These are phyloP conservation scores for Dipodomys merriami DNA, from an alignment of 2,113 vertebrate species.

Conservation along the genomic window DNA sequence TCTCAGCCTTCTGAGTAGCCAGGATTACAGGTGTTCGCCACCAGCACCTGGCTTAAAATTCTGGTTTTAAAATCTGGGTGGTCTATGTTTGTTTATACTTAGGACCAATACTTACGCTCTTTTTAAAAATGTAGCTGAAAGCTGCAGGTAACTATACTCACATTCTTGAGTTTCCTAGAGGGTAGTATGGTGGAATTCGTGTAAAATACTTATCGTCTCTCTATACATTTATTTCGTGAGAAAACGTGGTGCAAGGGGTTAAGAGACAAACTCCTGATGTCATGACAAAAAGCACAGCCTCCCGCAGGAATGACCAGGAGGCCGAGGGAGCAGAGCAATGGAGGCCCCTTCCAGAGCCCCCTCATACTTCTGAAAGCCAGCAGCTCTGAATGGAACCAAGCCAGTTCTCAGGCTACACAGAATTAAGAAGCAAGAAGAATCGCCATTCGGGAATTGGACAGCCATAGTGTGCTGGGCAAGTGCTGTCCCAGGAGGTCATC, in stretches of 20 bases:
- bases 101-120: constrained; percentile 4
- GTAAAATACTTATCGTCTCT: neutral
- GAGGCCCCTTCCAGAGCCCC: neutral
- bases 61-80: too few species aligned
- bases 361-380: neutral
- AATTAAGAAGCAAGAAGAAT: too few species aligned
- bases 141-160: accelerated
- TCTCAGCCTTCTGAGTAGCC: too few species aligned
- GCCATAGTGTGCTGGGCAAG: too few species aligned
- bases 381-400: neutral
- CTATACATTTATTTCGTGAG: neutral
- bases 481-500: neutral
- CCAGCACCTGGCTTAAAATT: too few species aligned
- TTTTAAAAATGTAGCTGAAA: neutral
- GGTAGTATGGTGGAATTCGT: neutral
- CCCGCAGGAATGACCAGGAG: neutral
- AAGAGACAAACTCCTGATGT: neutral
- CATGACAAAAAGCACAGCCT: neutral
- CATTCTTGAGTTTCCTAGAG: neutral
- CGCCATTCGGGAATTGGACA: too few species aligned
- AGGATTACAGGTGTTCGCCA: too few species aligned
- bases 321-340: neutral
- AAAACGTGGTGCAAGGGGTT: neutral
- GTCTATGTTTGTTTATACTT: constrained; percentile 27
- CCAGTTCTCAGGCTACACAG: too few species aligned